Conservation (phyloP, 2,113 vertebrate genomes). For the Colaptes auratus region DNA sequence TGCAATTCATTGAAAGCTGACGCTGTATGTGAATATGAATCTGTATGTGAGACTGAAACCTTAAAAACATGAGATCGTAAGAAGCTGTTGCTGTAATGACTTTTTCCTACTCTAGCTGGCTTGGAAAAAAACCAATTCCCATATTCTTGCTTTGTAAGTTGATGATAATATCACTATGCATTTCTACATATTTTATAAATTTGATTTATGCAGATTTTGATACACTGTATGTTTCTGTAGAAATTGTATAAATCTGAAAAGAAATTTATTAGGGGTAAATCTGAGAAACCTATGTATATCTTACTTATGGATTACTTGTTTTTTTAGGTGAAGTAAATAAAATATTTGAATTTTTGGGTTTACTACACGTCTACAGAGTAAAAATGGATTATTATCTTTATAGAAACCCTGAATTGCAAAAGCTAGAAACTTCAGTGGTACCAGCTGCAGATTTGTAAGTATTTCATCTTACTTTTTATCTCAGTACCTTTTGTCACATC, state of each 20-base stretch:
- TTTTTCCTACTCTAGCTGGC: constrained; percentile 76
- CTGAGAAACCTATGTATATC: constrained; percentile 76
- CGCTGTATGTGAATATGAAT: constrained; percentile 67
- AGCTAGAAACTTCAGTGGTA: not conserved
- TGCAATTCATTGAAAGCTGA: constrained; percentile 74
- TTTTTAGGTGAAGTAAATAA: constrained; percentile 84
- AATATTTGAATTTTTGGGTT: constrained; percentile 79
- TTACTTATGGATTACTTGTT: constrained; percentile 82
- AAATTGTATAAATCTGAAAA: constrained; percentile 83
- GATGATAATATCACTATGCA: constrained; percentile 84
- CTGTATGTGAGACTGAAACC: constrained; percentile 69
- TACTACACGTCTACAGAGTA: constrained; percentile 36
- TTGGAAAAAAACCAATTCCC: constrained; percentile 70
- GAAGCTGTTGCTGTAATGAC: constrained; percentile 76
- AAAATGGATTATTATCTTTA: not conserved
- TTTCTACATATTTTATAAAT: constrained; percentile 87
- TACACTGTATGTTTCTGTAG: constrained; percentile 89
- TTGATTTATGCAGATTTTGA: constrained; percentile 89
- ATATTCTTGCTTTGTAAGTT: constrained; percentile 81
- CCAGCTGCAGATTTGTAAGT: not conserved
- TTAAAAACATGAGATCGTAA: constrained; percentile 59
- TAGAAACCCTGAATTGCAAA: not conserved
- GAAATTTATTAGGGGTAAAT: constrained; percentile 81
- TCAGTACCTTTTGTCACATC: not conserved
- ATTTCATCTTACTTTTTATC: constrained; percentile 4